A percentile compares a stretch with the other conserved stretches of the same genome.
phyloP scores from a whole-genome alignment of 1,140 invertebrate species.

The Drosophila melanogaster region Release_6_plus_ISO1_MT NT_037436.4:4019501-4020000 shows the following conservation, averaged over 20 bases:
- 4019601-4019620: neutral
- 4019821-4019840: slow-evolving; percentile 9
- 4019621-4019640: slow-evolving; percentile 24
- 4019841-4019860: slow-evolving; percentile 8
- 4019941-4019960: slow-evolving; percentile 22
- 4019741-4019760: slow-evolving; percentile 16
- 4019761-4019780: slow-evolving; percentile 22
- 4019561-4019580: slow-evolving; percentile 1
- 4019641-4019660: slow-evolving; percentile 41
- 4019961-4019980: slow-evolving; percentile 6
- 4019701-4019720: slow-evolving; percentile 8
- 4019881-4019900: slow-evolving; percentile 11
- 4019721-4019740: slow-evolving; percentile 24
- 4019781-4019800: slow-evolving; percentile 14
- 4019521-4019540: neutral
- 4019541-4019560: neutral
- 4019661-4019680: slow-evolving; percentile 49
- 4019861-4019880: slow-evolving; percentile 3
- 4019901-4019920: slow-evolving; percentile 1
- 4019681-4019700: slow-evolving; percentile 23
- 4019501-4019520: too few species aligned
- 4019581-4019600: neutral
- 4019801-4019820: slow-evolving; percentile 14
- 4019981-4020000: slow-evolving; percentile 2
- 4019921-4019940: slow-evolving; percentile 15